Conservation (phyloP, 2,797 vertebrate species). For the Liasis olivaceus region DNA sequence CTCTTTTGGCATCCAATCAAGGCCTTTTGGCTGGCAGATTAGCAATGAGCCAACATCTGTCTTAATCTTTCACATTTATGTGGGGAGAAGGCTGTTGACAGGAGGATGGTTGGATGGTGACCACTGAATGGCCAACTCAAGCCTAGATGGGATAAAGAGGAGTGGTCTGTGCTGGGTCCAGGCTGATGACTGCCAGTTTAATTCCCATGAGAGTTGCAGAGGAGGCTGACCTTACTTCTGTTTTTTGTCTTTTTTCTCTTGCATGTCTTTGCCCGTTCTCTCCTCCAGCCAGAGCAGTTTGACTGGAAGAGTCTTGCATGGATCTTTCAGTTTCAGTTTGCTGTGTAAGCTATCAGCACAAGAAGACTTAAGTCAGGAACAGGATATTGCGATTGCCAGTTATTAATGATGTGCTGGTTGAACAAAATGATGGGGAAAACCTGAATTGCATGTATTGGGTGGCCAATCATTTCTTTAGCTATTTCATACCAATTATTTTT, state of each 20-base stretch:
- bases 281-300: background rate
- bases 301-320: background rate
- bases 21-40: background rate
- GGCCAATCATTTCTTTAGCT: background rate
- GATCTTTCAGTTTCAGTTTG: background rate
- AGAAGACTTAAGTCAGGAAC: background rate
- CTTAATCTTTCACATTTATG: background rate
- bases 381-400: background rate
- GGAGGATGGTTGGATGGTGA: background rate
- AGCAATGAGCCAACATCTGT: background rate
- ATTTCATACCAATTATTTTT: constrained; percentile 6
- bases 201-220: background rate
- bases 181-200: background rate
- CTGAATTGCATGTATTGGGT: background rate
- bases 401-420: background rate
- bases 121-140: background rate
- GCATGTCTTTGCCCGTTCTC: background rate
- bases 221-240: background rate
- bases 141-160: background rate
- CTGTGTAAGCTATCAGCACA: background rate
- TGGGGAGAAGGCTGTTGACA: background rate
- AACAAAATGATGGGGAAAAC: background rate
- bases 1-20: background rate
- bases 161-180: background rate
- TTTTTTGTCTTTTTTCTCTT: background rate